Evolutionary conservation across 2,113 vertebrate species (phyloP).

Genomic region (Recurvirostra avosetta): DNA sequence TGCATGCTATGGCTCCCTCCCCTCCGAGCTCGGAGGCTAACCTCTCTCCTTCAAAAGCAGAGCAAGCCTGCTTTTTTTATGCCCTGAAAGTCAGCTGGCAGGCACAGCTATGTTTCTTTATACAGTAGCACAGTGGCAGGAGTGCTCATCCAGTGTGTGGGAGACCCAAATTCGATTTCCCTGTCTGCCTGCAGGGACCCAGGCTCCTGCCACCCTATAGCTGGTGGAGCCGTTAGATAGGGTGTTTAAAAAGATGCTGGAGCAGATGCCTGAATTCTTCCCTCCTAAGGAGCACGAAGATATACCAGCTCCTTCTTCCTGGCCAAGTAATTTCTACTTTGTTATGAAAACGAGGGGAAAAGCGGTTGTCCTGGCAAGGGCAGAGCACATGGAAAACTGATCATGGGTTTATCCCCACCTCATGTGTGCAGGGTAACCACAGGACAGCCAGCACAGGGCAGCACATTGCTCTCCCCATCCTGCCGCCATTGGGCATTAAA

Average conservation of each 20-base stretch:
- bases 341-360: not conserved
- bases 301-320: not conserved
- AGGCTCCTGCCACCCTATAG: not conserved
- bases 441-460: not conserved
- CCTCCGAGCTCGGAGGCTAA: not conserved
- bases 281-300: not conserved
- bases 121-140: not conserved
- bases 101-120: not conserved
- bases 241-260: not conserved
- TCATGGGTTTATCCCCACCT: not conserved
- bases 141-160: not conserved
- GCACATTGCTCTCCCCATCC: not conserved
- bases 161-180: not conserved
- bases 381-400: not conserved
- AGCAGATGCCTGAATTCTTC: not conserved
- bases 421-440: rapidly evolving
- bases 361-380: not conserved
- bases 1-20: not conserved
- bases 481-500: not conserved
- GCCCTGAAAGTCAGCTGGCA: not conserved
- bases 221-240: not conserved
- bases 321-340: not conserved
- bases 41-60: not conserved
- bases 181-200: not conserved
- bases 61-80: not conserved